Base-by-base conservation (phyloP, 2,113 vertebrate genomes). In the Dendropsophus ebraccatus region DNA sequence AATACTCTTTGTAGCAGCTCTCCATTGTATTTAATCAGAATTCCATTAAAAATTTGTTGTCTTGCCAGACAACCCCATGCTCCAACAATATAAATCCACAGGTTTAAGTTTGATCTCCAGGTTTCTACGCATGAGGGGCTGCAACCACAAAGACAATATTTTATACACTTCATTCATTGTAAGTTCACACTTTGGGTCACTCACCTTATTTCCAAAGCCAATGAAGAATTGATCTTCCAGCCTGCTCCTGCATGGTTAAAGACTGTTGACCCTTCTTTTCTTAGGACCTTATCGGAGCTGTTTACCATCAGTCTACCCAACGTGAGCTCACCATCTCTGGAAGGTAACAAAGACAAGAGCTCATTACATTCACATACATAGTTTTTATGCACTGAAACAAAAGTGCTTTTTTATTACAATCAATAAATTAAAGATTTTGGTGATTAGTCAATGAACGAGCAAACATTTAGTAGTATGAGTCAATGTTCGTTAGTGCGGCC, bases 221-320 rank as follows among this genome's bases (percentile, higher is more conserved):
- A 91, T 56, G 96, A 95, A 76, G 94, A 93, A 93, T 97, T 97
- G 87, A 96, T 93, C 92, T 93, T 96, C 96, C 96, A 97, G 35
- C 93, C 92, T 90, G 91, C 90, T 86, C 90, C 90, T 60, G 91
- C 90, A 77, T 91, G 93, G 69, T 93, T 93, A 87, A 96, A 94
- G 87, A 95, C 91, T 58, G 93, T 90, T n/a, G 93, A 92, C 9
- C 92, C 92, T 87, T 89, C 88, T 83, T 94, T 96, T 83, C 83
- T 90, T 88, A 91, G 91, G 80, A 89, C 88, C 89, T 94, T 96
- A 90, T 95, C 94, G 32, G 96, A 95, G 87, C 84, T 91, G 90
- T 97, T 97, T 89, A 94, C 92, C 91, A 96, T 91, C 56, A 95
- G 93, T 91, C 96, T 94, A 82, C 92, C 95, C 86, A 95, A 92